Conservation (phyloP, 2,113 vertebrate genomes). For the Chaetura pelagica region DNA sequence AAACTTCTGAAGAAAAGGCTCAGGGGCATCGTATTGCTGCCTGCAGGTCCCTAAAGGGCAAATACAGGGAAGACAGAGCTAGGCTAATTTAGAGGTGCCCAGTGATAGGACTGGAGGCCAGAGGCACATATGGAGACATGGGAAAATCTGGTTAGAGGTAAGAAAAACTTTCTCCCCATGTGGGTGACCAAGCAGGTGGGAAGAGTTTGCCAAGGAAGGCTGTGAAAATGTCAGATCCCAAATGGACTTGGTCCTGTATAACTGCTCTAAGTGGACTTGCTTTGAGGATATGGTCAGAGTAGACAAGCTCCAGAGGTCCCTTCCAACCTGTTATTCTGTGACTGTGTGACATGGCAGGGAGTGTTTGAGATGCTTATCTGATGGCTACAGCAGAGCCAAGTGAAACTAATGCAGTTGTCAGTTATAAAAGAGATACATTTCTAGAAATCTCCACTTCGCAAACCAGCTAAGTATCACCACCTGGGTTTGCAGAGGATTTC, state of each 20-base stretch:
- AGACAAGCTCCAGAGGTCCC: neutral
- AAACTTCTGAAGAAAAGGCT: neutral
- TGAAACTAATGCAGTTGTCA: neutral
- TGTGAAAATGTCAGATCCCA: neutral
- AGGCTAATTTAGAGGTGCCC: neutral
- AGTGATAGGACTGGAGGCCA: no score
- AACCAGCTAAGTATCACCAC: neutral
- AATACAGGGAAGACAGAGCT: neutral
- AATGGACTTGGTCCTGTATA: no score
- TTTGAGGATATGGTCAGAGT: neutral
- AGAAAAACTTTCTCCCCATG: neutral
- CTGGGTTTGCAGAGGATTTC: neutral
- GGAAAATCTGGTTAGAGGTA: neutral
- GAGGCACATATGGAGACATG: rapidly evolving
- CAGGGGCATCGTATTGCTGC: neutral
- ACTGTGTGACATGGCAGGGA: neutral
- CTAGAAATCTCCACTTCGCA: neutral
- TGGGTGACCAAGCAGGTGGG: neutral
- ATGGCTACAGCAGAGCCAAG: neutral
- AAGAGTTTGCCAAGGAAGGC: neutral
- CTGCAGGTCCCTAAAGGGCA: neutral
- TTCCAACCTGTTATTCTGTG: neutral
- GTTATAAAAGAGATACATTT: neutral
- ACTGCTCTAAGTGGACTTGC: no score
- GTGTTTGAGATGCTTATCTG: neutral